Percentiles rank a stretch among this genome's conserved stretches.
Evolutionary conservation across 2,888 invertebrate species (phyloP).

Genomic region (Cantharis rustica): DNA sequence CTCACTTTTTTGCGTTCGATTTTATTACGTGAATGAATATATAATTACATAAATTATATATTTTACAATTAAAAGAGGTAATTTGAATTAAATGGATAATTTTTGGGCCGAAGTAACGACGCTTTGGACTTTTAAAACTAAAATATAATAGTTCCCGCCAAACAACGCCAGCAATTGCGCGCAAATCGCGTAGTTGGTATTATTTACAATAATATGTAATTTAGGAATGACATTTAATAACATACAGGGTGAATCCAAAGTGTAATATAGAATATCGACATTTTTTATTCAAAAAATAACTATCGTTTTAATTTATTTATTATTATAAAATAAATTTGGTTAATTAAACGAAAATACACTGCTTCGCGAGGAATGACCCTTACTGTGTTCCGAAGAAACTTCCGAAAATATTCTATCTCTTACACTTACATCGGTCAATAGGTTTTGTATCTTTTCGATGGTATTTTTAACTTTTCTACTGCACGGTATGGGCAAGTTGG

Average conservation of each 20-base stretch:
- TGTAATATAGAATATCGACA: too few relatives aligned
- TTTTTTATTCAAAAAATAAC: too few relatives aligned
- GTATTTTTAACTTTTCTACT: slow-evolving; percentile 41
- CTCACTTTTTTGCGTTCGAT: neutral
- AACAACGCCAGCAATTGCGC: too few relatives aligned
- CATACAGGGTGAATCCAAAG: neutral
- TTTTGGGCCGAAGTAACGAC: neutral
- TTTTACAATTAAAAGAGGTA: neutral
- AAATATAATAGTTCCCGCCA: neutral
- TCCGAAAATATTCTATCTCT: slow-evolving; percentile 48
- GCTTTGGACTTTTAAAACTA: neutral
- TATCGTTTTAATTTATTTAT: too few relatives aligned
- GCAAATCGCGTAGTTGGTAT: too few relatives aligned
- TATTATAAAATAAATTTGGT: neutral
- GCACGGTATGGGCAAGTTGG: slow-evolving; percentile 48
- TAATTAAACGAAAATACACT: slow-evolving; percentile 46
- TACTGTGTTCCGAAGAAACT: slow-evolving; percentile 22
- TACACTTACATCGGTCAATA: slow-evolving; percentile 43
- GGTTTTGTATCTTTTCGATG: slow-evolving; percentile 42
- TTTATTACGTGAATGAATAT: neutral
- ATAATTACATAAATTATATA: neutral
- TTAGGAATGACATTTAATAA: neutral
- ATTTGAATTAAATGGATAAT: neutral
- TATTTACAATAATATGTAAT: too few relatives aligned
- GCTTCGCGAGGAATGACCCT: slow-evolving; percentile 48